Conservation (phyloP, 1,140 invertebrate genomes). For the Sarcophaga bullata region DNA sequence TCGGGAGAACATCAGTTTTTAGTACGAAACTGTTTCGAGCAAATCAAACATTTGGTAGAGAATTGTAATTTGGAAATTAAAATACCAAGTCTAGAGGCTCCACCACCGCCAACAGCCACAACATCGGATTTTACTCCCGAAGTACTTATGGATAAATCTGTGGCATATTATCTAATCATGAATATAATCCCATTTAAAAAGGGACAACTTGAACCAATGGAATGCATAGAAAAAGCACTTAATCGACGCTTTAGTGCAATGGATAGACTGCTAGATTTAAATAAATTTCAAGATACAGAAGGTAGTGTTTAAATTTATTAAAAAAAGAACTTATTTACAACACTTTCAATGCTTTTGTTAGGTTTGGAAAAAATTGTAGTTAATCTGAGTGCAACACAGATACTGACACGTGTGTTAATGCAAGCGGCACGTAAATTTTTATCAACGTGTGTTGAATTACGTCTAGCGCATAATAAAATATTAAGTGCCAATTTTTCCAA, state of each 20-base stretch:
- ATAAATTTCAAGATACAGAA: slow-evolving; percentile 50
- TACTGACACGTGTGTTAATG: slow-evolving; percentile 48
- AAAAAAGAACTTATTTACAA: neutral
- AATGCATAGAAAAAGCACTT: slow-evolving; percentile 50
- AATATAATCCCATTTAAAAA: slow-evolving; percentile 50
- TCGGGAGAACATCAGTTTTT: slow-evolving; percentile 54
- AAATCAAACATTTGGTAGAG: slow-evolving; percentile 51
- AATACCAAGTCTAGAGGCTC: slow-evolving; percentile 46
- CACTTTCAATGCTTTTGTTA: neutral
- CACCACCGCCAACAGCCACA: neutral
- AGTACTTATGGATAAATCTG: slow-evolving; percentile 32
- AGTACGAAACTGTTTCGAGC: slow-evolving; percentile 56
- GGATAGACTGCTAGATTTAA: slow-evolving; percentile 53
- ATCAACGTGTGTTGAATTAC: slow-evolving; percentile 52
- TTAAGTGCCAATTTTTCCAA: slow-evolving; percentile 44
- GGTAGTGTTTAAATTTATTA: slow-evolving; percentile 24
- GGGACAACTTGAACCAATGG: slow-evolving; percentile 51
- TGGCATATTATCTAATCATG: slow-evolving; percentile 54
- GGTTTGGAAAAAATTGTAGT: slow-evolving; percentile 53
- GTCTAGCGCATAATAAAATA: slow-evolving; percentile 55
- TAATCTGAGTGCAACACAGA: slow-evolving; percentile 49
- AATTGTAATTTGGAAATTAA: slow-evolving; percentile 51
- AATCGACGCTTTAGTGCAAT: slow-evolving; percentile 50
- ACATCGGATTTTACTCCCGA: slow-evolving; percentile 9
- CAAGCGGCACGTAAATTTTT: slow-evolving; percentile 52